phyloP scores from a whole-genome alignment of 35 echinoderm and acorn worm genomes.

The Chiridota heheva region DNA sequence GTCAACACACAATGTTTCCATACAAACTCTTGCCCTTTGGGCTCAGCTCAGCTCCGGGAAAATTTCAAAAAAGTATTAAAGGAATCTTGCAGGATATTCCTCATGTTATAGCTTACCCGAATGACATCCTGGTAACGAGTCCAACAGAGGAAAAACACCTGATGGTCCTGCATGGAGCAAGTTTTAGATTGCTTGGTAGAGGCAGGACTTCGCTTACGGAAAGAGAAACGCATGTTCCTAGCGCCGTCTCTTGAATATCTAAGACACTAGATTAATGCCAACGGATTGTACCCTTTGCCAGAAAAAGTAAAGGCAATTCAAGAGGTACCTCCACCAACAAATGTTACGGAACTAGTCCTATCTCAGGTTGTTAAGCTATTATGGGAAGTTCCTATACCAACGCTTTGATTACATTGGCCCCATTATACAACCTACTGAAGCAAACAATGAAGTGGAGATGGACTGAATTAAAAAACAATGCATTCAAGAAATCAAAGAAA shows the following conservation, averaged over 20 bases:
- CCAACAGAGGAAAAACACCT: slow-evolving; percentile 31
- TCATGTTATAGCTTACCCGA: not conserved
- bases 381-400: slow-evolving; percentile 44
- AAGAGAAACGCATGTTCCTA: slow-evolving; percentile 36
- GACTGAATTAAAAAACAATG: slow-evolving; percentile 7
- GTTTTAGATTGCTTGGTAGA: slow-evolving; percentile 3
- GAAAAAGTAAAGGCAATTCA: slow-evolving; percentile 42
- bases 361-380: slow-evolving; percentile 61
- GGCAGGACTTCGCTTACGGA: slow-evolving; percentile 18
- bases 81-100: slow-evolving; percentile 9
- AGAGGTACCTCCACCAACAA: slow-evolving; percentile 49
- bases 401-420: slow-evolving; percentile 15
- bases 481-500: slow-evolving; percentile 51
- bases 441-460: slow-evolving; percentile 35
- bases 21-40: slow-evolving; percentile 62
- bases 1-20: slow-evolving; percentile 43
- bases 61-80: slow-evolving; percentile 56
- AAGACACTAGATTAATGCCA: slow-evolving; percentile 42
- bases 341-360: slow-evolving; percentile 50
- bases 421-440: slow-evolving; percentile 14
- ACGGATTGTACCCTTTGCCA: slow-evolving; percentile 45
- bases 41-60: slow-evolving; percentile 23
- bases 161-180: not conserved
- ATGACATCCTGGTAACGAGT: slow-evolving; percentile 60
- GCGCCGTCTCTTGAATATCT: slow-evolving; percentile 26